Conservation (phyloP, 2,113 vertebrate species). For the Plectropomus leopardus region DNA sequence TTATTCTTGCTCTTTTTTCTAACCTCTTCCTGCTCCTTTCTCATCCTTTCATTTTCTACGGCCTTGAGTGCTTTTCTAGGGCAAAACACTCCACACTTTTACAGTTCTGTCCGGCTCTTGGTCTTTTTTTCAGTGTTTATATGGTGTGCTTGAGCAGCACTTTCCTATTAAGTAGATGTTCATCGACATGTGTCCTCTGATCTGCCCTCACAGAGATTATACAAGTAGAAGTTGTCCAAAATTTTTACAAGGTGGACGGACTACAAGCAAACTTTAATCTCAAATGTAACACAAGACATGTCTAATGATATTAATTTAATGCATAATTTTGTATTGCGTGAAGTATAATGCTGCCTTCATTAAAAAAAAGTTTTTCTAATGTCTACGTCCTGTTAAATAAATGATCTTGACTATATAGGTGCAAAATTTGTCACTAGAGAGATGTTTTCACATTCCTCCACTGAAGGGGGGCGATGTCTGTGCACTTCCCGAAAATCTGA, state of each 20-base stretch:
- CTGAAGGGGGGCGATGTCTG: too few relatives aligned
- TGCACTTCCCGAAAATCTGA: too few relatives aligned
- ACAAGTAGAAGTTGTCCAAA: not conserved
- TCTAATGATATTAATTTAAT: not conserved
- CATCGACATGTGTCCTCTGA: not conserved
- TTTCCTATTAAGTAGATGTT: conserved; percentile 28
- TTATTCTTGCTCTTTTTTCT: conserved; percentile 36
- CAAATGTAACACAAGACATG: not conserved
- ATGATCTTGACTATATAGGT: too few relatives aligned
- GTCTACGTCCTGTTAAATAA: too few relatives aligned
- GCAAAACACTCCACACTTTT: conserved; percentile 6
- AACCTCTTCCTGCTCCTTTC: conserved; percentile 30
- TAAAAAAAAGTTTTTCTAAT: too few relatives aligned
- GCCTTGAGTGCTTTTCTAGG: conserved; percentile 43
- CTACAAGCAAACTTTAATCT: not conserved
- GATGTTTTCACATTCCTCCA: too few relatives aligned
- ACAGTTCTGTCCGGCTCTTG: conserved; percentile 10
- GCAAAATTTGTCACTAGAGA: too few relatives aligned
- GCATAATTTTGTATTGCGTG: too few relatives aligned
- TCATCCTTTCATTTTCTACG: conserved; percentile 39
- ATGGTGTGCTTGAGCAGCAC: conserved; percentile 1
- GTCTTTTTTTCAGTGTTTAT: conserved; percentile 38
- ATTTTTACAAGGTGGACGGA: not conserved
- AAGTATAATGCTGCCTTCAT: too few relatives aligned
- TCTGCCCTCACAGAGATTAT: not conserved